Evolutionary conservation across 37 sponge, comb jelly and placozoan species (phyloP).

Genomic region (Petrosia ficiformis): DNA sequence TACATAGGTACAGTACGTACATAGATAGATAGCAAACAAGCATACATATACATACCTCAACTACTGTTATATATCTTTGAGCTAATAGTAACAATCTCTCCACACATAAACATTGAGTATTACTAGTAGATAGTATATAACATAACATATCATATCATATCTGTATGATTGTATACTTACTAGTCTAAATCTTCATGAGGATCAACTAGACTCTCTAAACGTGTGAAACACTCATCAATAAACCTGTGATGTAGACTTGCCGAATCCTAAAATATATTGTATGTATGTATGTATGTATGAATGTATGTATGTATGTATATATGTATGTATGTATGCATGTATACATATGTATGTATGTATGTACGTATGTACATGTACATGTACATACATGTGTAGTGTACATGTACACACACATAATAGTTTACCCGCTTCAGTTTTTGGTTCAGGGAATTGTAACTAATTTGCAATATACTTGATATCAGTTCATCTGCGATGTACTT

Average conservation of each 20-base stretch:
- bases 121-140: neutral
- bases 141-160: neutral
- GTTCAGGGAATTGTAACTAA: constrained; percentile 67
- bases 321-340: neutral
- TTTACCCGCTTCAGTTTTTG: constrained; percentile 73
- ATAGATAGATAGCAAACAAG: neutral
- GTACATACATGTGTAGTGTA: neutral
- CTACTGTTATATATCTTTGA: constrained; percentile 56
- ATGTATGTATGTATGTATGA: neutral
- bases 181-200: neutral
- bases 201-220: constrained; percentile 32
- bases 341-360: neutral
- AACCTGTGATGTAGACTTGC: constrained; percentile 27
- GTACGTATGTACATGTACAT: constrained; percentile 2
- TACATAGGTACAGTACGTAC: neutral
- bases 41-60: constrained; percentile 33
- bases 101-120: constrained; percentile 19
- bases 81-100: constrained; percentile 50
- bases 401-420: neutral
- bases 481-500: constrained; percentile 63
- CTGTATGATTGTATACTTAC: neutral
- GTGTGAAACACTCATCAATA: constrained; percentile 53
- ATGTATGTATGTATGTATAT: neutral
- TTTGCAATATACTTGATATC: constrained; percentile 66
- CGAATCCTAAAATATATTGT: constrained; percentile 27